Evolutionary conservation across 2,797 vertebrate genomes (phyloP).

Genomic region (Acanthopagrus latus): DNA sequence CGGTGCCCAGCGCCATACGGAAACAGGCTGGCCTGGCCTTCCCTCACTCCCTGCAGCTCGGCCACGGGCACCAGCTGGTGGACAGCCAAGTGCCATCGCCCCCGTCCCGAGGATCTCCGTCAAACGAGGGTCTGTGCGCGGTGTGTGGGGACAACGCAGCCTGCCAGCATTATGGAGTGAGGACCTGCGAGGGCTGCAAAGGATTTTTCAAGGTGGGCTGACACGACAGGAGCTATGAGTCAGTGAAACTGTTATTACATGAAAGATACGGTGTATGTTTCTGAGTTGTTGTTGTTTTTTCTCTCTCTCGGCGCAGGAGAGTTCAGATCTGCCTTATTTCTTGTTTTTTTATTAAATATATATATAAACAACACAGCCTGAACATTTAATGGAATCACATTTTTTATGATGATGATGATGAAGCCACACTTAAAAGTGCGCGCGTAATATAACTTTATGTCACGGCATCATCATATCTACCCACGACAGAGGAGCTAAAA

Average conservation of each 20-base stretch:
- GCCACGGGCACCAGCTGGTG: slow-evolving; percentile 95
- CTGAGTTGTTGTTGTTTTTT: slow-evolving; percentile 2
- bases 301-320: not conserved
- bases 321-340: not conserved
- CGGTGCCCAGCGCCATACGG: slow-evolving; percentile 92
- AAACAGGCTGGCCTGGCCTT: slow-evolving; percentile 95
- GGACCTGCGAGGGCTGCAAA: slow-evolving; percentile 98
- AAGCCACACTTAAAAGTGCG: slow-evolving; percentile 12
- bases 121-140: slow-evolving; percentile 97
- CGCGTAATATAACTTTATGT: slow-evolving; percentile 82
- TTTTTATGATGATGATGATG: not conserved
- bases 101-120: slow-evolving; percentile 95
- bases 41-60: slow-evolving; percentile 93
- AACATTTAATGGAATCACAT: slow-evolving; percentile 4
- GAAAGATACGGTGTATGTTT: not conserved
- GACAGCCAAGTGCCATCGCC: slow-evolving; percentile 97
- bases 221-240: slow-evolving; percentile 32
- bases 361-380: not conserved
- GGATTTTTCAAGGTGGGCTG: slow-evolving; percentile 96
- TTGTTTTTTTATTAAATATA: too few species aligned
- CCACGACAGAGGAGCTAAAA: slow-evolving; percentile 86
- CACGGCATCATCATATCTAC: slow-evolving; percentile 82
- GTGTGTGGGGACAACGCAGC: slow-evolving; percentile 99
- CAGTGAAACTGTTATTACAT: slow-evolving; percentile 28
- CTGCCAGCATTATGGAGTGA: slow-evolving; percentile 97